Evolutionary conservation across 2,888 invertebrate species (phyloP).

Genomic region (Tenodera sinensis): DNA sequence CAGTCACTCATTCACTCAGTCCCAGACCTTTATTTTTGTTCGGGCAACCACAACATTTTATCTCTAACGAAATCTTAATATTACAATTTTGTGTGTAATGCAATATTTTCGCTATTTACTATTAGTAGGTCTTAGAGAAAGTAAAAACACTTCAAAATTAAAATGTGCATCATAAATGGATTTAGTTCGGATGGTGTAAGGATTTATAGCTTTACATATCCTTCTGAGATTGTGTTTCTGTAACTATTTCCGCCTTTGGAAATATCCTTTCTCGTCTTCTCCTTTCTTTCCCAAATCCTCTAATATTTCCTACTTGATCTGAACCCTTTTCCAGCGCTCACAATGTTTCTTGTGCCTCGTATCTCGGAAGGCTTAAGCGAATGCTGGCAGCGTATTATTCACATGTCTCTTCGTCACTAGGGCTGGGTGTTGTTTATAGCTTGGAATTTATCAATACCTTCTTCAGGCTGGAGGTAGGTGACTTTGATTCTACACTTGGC

Average conservation of each 20-base stretch:
- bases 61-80: no score
- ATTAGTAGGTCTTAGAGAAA: no score
- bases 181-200: no score
- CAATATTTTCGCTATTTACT: no score
- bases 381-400: slow-evolving; percentile 2
- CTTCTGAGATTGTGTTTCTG: not conserved
- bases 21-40: no score
- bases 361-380: not conserved
- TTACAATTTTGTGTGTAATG: no score
- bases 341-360: not conserved
- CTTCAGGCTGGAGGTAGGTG: not conserved
- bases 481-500: not conserved
- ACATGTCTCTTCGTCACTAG: not conserved
- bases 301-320: not conserved
- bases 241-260: not conserved
- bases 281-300: not conserved
- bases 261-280: not conserved
- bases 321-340: not conserved
- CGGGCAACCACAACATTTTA: no score
- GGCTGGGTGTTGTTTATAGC: not conserved
- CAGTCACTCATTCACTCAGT: no score
- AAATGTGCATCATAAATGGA: no score
- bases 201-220: not conserved
- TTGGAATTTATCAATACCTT: slow-evolving; percentile 10
- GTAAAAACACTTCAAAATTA: no score